A percentile compares a stretch with the other conserved stretches of the same genome.
phyloP scores from a whole-genome alignment of 2,797 vertebrate species.

The Enteromius paludinosus region DNA sequence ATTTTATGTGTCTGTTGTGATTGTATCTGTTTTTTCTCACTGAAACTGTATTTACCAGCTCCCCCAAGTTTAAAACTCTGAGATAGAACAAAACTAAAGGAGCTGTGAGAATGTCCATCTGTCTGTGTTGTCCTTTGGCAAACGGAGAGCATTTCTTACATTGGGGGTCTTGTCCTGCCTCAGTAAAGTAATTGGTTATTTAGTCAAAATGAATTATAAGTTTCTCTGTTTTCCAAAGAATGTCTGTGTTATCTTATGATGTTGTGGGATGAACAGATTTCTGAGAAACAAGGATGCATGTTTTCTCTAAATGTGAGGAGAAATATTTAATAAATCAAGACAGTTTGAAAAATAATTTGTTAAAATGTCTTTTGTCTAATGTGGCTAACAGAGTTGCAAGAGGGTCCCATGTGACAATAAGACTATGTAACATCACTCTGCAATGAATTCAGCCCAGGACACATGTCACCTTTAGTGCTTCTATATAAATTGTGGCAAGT shows the following conservation, averaged over 20 bases:
- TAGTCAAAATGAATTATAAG: conserved; percentile 27
- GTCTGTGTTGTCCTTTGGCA: conserved; percentile 12
- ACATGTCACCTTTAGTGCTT: conserved; percentile 23
- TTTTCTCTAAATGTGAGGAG: conserved; percentile 3
- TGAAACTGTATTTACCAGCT: conserved; percentile 1
- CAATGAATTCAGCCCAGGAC: conserved; percentile 19
- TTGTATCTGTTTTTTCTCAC: conserved; percentile 36
- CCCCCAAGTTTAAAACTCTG: conserved; percentile 18
- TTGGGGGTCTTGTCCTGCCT: background rate
- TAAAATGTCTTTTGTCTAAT: background rate
- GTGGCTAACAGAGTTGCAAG: background rate
- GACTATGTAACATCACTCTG: background rate
- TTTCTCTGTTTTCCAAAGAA: conserved; percentile 9
- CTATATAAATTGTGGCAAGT: conserved; percentile 37
- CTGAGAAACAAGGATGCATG: conserved; percentile 28
- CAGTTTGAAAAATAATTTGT: background rate
- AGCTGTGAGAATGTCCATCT: conserved; percentile 36
- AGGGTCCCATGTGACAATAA: background rate
- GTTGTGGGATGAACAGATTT: conserved; percentile 28
- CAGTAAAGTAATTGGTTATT: conserved; percentile 2
- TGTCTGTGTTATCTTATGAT: conserved; percentile 35
- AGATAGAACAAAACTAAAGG: conserved; percentile 22
- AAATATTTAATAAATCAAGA: background rate
- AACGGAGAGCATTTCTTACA: background rate
- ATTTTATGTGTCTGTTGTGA: conserved; percentile 21